phyloP scores from a whole-genome alignment of 1,140 invertebrate species.

The Calephelis nemesis region DNA sequence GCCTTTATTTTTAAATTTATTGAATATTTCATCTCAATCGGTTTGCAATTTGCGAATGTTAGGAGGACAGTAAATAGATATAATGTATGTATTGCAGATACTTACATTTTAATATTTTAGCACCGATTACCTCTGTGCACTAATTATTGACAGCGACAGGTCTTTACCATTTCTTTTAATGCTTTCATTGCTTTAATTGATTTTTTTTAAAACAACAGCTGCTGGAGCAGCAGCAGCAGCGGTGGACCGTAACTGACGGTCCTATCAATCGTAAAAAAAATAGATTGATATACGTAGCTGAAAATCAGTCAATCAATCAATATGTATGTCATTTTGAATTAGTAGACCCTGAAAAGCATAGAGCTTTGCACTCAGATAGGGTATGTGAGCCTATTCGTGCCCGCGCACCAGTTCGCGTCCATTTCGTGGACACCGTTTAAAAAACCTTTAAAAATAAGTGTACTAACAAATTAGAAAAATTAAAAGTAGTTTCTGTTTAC shows the following conservation, averaged over 20 bases:
- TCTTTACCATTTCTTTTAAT: not conserved
- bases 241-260: not conserved
- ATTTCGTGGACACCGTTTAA: too few relatives aligned
- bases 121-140: not conserved
- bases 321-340: not conserved
- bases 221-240: too few relatives aligned
- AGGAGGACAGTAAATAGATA: not conserved
- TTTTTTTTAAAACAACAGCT: too few relatives aligned
- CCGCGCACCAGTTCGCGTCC: too few relatives aligned
- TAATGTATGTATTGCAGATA: not conserved
- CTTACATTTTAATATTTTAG: constrained; percentile 4
- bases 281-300: not conserved
- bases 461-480: too few relatives aligned
- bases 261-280: not conserved
- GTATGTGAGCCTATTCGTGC: too few relatives aligned
- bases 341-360: not conserved
- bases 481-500: too few relatives aligned
- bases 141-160: not conserved
- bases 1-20: not conserved
- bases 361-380: too few relatives aligned
- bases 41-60: not conserved
- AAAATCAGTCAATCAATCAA: not conserved
- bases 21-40: not conserved
- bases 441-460: too few relatives aligned
- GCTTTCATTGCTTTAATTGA: too few relatives aligned